Percentiles rank a stretch among this genome's conserved stretches.
Evolutionary conservation across 2,113 vertebrate species (phyloP).

Genomic region (Seriola rivoliana): DNA sequence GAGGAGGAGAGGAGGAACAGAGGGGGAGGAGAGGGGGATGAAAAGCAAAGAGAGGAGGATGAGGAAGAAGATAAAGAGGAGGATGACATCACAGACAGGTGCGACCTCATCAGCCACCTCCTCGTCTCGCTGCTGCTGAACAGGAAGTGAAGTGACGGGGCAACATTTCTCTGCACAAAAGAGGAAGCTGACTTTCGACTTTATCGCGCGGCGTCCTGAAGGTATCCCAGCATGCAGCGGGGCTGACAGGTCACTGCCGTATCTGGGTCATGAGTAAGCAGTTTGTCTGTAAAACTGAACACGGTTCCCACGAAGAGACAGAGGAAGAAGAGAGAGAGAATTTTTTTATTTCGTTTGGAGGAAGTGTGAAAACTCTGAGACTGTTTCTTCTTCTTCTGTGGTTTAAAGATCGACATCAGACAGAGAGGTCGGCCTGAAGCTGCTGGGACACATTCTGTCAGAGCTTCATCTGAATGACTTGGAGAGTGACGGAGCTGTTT

Average conservation of each 20-base stretch:
- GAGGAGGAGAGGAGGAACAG: no score
- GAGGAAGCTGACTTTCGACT: conserved; percentile 36
- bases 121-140: neutral
- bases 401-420: neutral
- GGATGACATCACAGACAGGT: neutral
- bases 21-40: no score
- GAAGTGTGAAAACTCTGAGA: neutral
- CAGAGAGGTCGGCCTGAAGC: no score
- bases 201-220: neutral
- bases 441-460: no score
- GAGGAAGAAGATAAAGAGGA: no score
- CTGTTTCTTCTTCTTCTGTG: neutral
- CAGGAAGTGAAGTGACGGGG: neutral
- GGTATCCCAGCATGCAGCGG: conserved; percentile 66
- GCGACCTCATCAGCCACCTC: neutral
- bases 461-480: no score
- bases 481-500: no score
- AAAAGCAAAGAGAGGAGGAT: no score
- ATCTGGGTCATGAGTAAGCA: conserved; percentile 45
- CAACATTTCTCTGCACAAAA: conserved; percentile 16
- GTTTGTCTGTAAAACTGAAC: conserved; percentile 42
- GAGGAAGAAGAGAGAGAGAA: conserved; percentile 8
- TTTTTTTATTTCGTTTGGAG: neutral
- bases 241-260: conserved; percentile 61
- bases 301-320: conserved; percentile 40